Conservation (phyloP, 2,888 invertebrate genomes). For the Oligia strigilis region DNA sequence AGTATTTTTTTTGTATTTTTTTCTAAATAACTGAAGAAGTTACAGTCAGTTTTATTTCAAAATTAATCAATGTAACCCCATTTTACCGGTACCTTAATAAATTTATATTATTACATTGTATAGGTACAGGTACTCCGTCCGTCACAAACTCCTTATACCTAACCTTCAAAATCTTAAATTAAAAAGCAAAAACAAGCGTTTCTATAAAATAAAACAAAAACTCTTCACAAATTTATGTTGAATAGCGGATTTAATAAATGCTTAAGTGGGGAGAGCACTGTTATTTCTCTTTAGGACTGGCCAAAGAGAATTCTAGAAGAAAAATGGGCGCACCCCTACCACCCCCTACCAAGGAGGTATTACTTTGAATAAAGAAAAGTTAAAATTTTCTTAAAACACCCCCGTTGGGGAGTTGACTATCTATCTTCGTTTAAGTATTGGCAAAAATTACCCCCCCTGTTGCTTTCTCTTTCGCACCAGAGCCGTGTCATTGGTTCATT, state of each 20-base stretch:
- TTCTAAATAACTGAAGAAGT: too few relatives aligned
- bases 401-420: conserved; percentile 82
- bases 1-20: too few relatives aligned
- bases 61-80: too few relatives aligned
- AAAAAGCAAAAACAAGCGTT: conserved; percentile 59
- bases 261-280: conserved; percentile 82
- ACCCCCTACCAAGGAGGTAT: conserved; percentile 68
- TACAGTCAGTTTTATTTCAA: too few relatives aligned
- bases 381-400: conserved; percentile 89
- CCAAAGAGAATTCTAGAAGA: conserved; percentile 89
- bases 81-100: too few relatives aligned
- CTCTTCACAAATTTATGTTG: conserved; percentile 84
- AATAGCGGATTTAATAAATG: conserved; percentile 89
- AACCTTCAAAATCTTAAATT: conserved; percentile 59
- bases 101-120: too few relatives aligned
- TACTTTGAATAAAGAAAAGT: conserved; percentile 89
- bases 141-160: conserved; percentile 24
- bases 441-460: conserved; percentile 86
- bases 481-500: conserved; percentile 82
- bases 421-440: conserved; percentile 90
- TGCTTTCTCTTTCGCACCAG: conserved; percentile 78
- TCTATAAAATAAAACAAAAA: conserved; percentile 73
- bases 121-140: not conserved
- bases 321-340: conserved; percentile 79
- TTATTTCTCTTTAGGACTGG: conserved; percentile 88